Evolutionary conservation across 1,140 invertebrate species (phyloP).

Genomic region (Pinna nobilis): DNA sequence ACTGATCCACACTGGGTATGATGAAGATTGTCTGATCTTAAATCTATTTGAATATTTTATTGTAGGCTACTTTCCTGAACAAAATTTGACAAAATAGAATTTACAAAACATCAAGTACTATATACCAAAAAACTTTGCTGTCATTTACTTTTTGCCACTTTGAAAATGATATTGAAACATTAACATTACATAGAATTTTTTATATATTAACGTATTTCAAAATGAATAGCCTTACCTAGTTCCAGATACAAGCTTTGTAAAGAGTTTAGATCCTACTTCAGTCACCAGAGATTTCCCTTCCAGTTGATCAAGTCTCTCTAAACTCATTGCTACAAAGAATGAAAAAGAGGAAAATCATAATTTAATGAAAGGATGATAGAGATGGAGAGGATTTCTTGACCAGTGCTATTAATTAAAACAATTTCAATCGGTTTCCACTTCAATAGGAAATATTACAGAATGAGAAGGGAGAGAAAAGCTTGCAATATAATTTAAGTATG

Average conservation of each 20-base stretch:
- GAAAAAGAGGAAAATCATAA: too few species aligned
- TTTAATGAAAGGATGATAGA: too few species aligned
- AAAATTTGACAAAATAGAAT: background rate
- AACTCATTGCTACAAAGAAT: conserved; percentile 31
- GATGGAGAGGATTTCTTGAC: too few species aligned
- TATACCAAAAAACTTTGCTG: background rate
- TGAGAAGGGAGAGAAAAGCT: too few species aligned
- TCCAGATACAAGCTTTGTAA: conserved; percentile 83
- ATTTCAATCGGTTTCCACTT: too few species aligned
- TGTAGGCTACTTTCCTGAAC: background rate
- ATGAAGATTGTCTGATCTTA: too few species aligned
- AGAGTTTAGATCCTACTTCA: conserved; percentile 84
- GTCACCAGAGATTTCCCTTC: conserved; percentile 57
- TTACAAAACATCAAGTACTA: background rate
- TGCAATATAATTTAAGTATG: too few species aligned
- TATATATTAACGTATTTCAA: background rate
- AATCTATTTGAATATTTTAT: background rate
- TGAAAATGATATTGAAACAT: background rate
- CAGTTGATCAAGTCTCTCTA: background rate
- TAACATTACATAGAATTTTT: background rate
- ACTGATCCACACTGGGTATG: too few species aligned
- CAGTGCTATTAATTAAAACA: too few species aligned
- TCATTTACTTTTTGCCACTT: background rate
- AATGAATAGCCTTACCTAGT: conserved; percentile 74
- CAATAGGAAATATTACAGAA: too few species aligned